Evolutionary conservation across 2,888 invertebrate genomes (phyloP).

Genomic region (Eupithecia vulgata): DNA sequence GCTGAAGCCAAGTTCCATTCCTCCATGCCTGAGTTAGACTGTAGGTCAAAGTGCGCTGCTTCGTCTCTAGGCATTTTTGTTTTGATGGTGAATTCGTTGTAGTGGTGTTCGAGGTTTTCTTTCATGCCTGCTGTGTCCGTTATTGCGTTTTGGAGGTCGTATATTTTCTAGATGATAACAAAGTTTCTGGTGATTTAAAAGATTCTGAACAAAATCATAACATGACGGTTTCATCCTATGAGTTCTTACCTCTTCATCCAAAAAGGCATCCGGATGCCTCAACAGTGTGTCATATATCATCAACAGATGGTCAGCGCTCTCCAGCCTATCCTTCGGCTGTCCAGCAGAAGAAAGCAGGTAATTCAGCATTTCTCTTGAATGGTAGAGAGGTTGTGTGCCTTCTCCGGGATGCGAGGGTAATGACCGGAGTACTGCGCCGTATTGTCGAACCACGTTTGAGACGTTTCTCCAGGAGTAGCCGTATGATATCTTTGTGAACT

Average conservation of each 20-base stretch:
- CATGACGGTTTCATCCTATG: background rate
- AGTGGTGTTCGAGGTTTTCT: constrained; percentile 57
- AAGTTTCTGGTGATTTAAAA: background rate
- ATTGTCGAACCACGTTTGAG: constrained; percentile 81
- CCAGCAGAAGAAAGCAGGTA: constrained; percentile 76
- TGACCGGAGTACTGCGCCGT: constrained; percentile 81
- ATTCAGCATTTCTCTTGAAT: constrained; percentile 83
- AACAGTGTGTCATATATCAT: constrained; percentile 77
- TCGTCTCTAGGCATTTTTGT: constrained; percentile 64
- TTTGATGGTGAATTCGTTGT: constrained; percentile 67
- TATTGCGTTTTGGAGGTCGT: constrained; percentile 73
- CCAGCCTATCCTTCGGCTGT: constrained; percentile 65
- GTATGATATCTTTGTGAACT: constrained; percentile 78
- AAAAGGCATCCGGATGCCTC: constrained; percentile 85
- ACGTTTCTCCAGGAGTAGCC: constrained; percentile 87
- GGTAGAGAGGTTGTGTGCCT: constrained; percentile 85
- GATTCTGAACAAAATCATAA: background rate
- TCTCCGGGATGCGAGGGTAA: constrained; percentile 85
- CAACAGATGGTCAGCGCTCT: constrained; percentile 87
- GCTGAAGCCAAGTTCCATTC: constrained; percentile 71
- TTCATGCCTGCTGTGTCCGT: constrained; percentile 69
- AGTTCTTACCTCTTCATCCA: constrained; percentile 87
- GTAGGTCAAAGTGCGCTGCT: constrained; percentile 69
- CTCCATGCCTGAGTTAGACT: constrained; percentile 50
- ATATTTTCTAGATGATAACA: constrained; percentile 67